phyloP scores from a whole-genome alignment of 2,888 invertebrate genomes.

The Apeira syringaria region DNA sequence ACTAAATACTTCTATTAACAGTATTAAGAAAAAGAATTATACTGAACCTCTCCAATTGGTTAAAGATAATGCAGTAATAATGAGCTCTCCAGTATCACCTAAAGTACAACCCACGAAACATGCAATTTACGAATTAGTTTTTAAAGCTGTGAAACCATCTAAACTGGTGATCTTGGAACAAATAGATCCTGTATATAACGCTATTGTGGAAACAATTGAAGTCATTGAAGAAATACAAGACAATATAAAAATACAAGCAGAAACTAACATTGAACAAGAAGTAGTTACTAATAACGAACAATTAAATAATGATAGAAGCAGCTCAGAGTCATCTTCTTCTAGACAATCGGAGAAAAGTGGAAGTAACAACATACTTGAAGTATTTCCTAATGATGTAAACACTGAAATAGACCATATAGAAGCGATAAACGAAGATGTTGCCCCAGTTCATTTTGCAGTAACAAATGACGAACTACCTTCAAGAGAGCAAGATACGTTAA shows the following conservation, averaged over 20 bases:
- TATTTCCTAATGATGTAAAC: constrained; percentile 2
- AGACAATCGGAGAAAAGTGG: constrained; percentile 4
- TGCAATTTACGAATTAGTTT: constrained; percentile 38
- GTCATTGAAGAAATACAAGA: constrained; percentile 9
- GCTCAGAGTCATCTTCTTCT: constrained; percentile 5
- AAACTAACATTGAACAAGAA: constrained; percentile 1
- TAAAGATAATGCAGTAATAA: constrained; percentile 1
- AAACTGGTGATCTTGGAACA: constrained; percentile 48
- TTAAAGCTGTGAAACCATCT: constrained; percentile 39
- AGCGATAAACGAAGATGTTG: constrained; percentile 1
- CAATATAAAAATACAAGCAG: constrained; percentile 9
- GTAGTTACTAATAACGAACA: constrained; percentile 1
- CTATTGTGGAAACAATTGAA: constrained; percentile 45
- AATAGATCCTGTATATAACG: constrained; percentile 43
- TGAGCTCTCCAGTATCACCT: constrained; percentile 12
- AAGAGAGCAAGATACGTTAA: constrained; percentile 11
- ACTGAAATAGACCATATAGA: constrained; percentile 3
- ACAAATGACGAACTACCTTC: constrained; percentile 2
- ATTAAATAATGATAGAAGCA: constrained; percentile 1
- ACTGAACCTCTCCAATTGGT: constrained; percentile 1
- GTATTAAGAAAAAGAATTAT: constrained; percentile 6
- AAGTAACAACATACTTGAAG: background rate
- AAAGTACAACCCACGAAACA: constrained; percentile 37
- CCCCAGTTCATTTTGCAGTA: constrained; percentile 1
- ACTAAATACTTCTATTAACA: constrained; percentile 40